phyloP scores from a whole-genome alignment of 2,797 vertebrate genomes.

The Ataeniobius toweri region DNA sequence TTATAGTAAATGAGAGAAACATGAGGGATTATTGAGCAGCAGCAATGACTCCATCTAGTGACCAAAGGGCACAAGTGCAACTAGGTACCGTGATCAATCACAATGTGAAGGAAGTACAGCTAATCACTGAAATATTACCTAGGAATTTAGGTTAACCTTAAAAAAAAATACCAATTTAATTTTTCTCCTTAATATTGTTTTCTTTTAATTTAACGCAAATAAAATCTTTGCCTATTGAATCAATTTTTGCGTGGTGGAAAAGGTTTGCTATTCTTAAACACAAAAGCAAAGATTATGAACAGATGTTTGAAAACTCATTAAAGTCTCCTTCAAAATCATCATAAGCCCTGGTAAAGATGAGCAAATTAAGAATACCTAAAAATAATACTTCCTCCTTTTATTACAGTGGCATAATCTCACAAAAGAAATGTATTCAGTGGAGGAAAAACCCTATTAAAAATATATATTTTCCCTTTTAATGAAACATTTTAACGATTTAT shows the following conservation, averaged over 20 bases:
- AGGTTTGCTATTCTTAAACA: background rate
- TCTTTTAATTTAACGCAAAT: background rate
- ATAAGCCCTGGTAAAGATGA: too few species aligned
- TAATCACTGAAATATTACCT: background rate
- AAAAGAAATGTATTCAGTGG: too few species aligned
- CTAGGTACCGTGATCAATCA: background rate
- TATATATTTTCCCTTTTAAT: background rate
- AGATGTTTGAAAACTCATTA: background rate
- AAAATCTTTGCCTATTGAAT: background rate
- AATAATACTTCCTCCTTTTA: background rate
- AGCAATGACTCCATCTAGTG: constrained; percentile 76
- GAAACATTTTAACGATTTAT: background rate
- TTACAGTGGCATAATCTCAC: background rate
- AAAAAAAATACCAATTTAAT: background rate
- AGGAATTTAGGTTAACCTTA: background rate
- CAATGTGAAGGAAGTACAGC: background rate
- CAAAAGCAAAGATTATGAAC: too few species aligned
- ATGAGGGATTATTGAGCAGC: constrained; percentile 22
- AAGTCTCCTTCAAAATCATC: background rate
- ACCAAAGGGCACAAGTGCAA: constrained; percentile 33
- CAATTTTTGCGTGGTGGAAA: background rate
- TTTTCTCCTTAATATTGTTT: background rate
- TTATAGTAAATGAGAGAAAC: background rate
- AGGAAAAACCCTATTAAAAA: background rate
- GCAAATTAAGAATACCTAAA: background rate